Evolutionary conservation across 2,888 invertebrate species (phyloP).

Genomic region (Cremastinae sp.): DNA sequence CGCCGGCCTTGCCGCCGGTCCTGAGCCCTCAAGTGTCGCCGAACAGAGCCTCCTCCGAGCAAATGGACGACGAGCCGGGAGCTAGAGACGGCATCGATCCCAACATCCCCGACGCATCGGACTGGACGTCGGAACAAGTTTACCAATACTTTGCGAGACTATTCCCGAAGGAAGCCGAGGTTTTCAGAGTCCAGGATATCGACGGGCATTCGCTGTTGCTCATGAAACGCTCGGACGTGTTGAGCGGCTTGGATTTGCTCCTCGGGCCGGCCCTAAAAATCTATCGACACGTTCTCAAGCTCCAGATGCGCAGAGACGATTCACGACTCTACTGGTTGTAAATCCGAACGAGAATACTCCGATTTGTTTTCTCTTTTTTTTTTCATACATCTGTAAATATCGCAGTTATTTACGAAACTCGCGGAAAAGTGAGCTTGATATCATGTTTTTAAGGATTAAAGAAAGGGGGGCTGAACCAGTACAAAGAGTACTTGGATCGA

Average conservation of each 20-base stretch:
- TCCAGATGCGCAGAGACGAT: conserved; percentile 90
- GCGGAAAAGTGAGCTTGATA: conserved; percentile 14
- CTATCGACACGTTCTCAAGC: conserved; percentile 89
- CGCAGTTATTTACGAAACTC: conserved; percentile 16
- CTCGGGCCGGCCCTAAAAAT: conserved; percentile 94
- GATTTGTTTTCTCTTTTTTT: background rate
- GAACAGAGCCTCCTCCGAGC: conserved; percentile 72
- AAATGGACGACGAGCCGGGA: conserved; percentile 70
- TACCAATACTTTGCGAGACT: conserved; percentile 89
- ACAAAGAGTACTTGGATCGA: conserved; percentile 17
- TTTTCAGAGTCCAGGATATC: conserved; percentile 93
- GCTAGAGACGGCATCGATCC: conserved; percentile 82
- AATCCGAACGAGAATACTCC: conserved; percentile 59
- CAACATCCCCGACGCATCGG: conserved; percentile 88
- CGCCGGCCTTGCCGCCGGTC: conserved; percentile 73
- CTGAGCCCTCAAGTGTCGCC: conserved; percentile 78
- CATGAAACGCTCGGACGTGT: conserved; percentile 91
- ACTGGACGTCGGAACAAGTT: conserved; percentile 93
- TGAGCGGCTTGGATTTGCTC: conserved; percentile 90
- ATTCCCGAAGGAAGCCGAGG: conserved; percentile 90
- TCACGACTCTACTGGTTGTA: conserved; percentile 88
- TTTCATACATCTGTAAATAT: conserved; percentile 52
- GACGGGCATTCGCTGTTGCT: conserved; percentile 94
- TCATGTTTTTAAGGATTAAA: conserved; percentile 7
- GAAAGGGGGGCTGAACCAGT: background rate